Percentiles rank a stretch among this genome's conserved stretches.
These are phyloP conservation scores for Drosophila pachea DNA, from an alignment of 1,140 invertebrate species.

Conservation along the genomic window DNA sequence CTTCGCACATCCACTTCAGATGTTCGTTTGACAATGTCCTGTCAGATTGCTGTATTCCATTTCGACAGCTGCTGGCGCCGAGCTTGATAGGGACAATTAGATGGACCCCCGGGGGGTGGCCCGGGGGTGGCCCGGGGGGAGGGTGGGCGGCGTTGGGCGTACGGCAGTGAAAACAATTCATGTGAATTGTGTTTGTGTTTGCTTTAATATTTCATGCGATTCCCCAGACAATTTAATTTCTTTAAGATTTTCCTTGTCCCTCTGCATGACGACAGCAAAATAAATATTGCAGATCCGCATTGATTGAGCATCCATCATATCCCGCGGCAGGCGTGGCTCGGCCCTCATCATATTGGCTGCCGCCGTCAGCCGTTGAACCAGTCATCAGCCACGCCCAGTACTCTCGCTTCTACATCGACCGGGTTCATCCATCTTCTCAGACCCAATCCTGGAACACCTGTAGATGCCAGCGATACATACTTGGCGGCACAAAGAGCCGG, in stretches of 20 bases:
- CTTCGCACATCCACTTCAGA: not conserved
- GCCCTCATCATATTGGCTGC: conserved; percentile 22
- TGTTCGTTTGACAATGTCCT: conserved; percentile 15
- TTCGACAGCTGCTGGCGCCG: conserved; percentile 40
- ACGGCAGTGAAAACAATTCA: conserved; percentile 4
- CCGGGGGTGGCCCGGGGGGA: no score
- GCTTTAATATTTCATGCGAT: not conserved
- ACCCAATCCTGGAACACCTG: conserved; percentile 53
- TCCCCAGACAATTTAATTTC: not conserved
- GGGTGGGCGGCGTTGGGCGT: not conserved
- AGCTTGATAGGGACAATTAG: conserved; percentile 50
- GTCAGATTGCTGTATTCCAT: conserved; percentile 28
- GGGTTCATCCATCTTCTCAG: conserved; percentile 63
- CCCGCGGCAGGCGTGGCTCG: conserved; percentile 4
- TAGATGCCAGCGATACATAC: conserved; percentile 50
- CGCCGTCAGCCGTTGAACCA: conserved; percentile 2
- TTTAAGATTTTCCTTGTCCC: not conserved
- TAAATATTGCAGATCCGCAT: conserved; percentile 23
- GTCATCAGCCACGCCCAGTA: conserved; percentile 10
- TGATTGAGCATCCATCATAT: conserved; percentile 58
- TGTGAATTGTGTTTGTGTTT: not conserved
- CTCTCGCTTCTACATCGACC: conserved; percentile 21
- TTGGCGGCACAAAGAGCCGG: conserved; percentile 12
- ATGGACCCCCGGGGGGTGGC: no score
- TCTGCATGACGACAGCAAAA: not conserved